Evolutionary conservation across 2,113 vertebrate genomes (phyloP).

Genomic region (Colius striatus): DNA sequence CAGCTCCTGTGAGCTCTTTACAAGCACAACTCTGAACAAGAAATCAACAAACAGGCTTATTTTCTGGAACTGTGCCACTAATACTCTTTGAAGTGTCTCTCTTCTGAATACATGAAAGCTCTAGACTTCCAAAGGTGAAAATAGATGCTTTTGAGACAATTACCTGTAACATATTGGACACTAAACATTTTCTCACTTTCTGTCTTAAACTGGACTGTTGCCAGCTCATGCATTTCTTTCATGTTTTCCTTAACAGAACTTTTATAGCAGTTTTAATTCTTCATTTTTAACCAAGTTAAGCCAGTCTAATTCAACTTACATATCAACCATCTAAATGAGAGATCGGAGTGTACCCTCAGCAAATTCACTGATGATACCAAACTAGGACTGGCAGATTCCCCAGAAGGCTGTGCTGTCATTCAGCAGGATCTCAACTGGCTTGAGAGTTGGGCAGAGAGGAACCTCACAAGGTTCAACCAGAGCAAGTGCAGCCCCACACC

Average conservation of each 20-base stretch:
- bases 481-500: too few relatives aligned
- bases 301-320: too few relatives aligned
- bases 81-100: neutral
- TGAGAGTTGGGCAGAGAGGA: too few relatives aligned
- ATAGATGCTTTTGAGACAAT: neutral
- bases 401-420: too few relatives aligned
- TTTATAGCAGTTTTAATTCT: neutral
- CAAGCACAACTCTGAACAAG: neutral
- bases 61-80: neutral
- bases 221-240: neutral
- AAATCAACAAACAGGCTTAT: neutral
- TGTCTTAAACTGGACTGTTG: neutral
- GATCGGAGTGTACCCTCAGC: too few relatives aligned
- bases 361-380: too few relatives aligned
- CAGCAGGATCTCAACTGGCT: too few relatives aligned
- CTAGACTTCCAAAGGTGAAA: neutral
- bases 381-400: too few relatives aligned
- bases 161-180: neutral
- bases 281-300: neutral
- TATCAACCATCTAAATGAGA: too few relatives aligned
- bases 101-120: neutral
- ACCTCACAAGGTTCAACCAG: too few relatives aligned
- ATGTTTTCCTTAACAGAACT: neutral
- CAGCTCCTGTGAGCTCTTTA: neutral
- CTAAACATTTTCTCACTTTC: neutral